Evolutionary conservation across 2,113 vertebrate genomes (phyloP).

Genomic region (Rhea pennata): DNA sequence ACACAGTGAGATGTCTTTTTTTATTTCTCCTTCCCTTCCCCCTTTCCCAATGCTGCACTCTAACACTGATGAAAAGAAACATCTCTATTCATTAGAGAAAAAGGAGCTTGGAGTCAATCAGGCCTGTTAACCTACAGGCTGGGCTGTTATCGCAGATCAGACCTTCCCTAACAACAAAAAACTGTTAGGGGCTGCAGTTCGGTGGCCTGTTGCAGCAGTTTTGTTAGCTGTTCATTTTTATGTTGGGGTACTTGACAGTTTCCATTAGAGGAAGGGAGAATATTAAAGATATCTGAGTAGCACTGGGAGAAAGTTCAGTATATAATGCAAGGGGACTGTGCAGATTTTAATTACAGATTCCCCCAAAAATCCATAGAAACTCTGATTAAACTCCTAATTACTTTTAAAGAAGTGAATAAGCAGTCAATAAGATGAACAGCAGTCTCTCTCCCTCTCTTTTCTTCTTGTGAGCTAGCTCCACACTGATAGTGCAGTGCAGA

Average conservation of each 20-base stretch:
- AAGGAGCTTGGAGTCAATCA: constrained; percentile 30
- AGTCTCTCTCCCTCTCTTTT: constrained; percentile 34
- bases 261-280: constrained; percentile 38
- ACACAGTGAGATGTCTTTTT: neutral
- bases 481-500: neutral
- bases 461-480: constrained; percentile 1
- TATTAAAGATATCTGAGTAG: constrained; percentile 60
- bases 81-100: constrained; percentile 64
- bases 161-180: constrained; percentile 31
- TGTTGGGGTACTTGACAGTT: constrained; percentile 25
- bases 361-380: constrained; percentile 71
- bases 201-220: neutral
- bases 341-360: constrained; percentile 80
- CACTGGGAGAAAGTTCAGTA: constrained; percentile 52
- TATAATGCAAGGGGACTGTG: constrained; percentile 51
- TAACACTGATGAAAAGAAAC: constrained; percentile 58
- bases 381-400: constrained; percentile 76
- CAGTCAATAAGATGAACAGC: constrained; percentile 68
- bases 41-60: neutral
- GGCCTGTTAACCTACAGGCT: constrained; percentile 51
- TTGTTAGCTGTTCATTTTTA: neutral
- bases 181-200: neutral
- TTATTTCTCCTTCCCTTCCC: neutral
- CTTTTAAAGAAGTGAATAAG: constrained; percentile 74
- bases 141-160: constrained; percentile 17